Evolutionary conservation across 2,797 vertebrate species (phyloP).

Genomic region (Vireo griseus): DNA sequence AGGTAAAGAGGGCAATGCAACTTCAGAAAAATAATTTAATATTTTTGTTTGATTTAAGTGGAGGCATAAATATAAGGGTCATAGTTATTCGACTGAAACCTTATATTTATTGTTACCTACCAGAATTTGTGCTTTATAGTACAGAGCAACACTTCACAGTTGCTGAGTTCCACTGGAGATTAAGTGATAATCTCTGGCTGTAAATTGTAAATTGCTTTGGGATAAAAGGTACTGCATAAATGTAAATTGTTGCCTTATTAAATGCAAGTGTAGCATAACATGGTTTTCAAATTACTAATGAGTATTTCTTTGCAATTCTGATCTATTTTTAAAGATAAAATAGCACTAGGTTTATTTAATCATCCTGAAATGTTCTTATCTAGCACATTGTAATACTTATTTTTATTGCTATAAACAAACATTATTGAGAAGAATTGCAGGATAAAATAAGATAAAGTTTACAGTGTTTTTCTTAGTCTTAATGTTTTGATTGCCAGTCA

Average conservation of each 20-base stretch:
- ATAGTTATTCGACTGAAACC: background rate
- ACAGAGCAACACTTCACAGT: slow-evolving; percentile 12
- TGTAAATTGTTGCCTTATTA: slow-evolving; percentile 48
- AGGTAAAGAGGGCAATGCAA: background rate
- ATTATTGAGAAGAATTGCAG: background rate
- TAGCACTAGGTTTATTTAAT: background rate
- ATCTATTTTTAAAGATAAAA: background rate
- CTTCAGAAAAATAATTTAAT: background rate
- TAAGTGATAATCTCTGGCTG: slow-evolving; percentile 55
- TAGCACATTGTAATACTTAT: background rate
- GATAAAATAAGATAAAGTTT: background rate
- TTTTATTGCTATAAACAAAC: slow-evolving; percentile 9
- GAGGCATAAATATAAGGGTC: background rate
- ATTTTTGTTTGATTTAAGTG: slow-evolving; percentile 10
- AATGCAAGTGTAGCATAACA: slow-evolving; percentile 34
- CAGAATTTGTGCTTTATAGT: slow-evolving; percentile 19
- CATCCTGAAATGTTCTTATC: background rate
- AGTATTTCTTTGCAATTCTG: slow-evolving; percentile 22
- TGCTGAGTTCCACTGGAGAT: slow-evolving; percentile 20
- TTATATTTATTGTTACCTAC: slow-evolving; percentile 35
- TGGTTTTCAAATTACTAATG: slow-evolving; percentile 40
- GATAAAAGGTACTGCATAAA: slow-evolving; percentile 51
- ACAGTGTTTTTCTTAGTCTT: background rate
- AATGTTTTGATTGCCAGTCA: background rate
- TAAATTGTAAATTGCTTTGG: slow-evolving; percentile 61